Evolutionary conservation across 2,797 vertebrate genomes (phyloP).

Genomic region (Tauraco hartlaubi): DNA sequence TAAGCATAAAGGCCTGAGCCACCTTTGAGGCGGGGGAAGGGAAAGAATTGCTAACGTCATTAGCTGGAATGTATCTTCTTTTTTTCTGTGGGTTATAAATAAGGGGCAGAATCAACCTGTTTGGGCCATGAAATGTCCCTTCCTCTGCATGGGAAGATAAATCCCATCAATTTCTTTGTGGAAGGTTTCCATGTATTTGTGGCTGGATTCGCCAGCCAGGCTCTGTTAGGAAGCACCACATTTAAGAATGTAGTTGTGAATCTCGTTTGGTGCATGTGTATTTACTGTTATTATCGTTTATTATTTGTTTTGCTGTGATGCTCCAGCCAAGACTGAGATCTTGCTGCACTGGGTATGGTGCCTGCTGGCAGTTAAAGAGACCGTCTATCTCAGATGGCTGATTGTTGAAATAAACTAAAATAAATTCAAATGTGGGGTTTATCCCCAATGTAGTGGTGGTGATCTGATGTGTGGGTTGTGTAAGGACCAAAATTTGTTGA

Average conservation of each 20-base stretch:
- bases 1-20: conserved; percentile 50
- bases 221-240: not conserved
- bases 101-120: conserved; percentile 10
- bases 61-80: not conserved
- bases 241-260: not conserved
- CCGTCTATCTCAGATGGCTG: not conserved
- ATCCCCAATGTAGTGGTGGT: not conserved
- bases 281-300: not conserved
- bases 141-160: not conserved
- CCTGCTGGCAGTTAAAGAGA: not conserved
- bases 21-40: conserved; percentile 28
- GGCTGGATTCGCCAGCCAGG: not conserved
- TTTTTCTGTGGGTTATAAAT: not conserved
- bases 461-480: rapidly evolving
- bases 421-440: rapidly evolving
- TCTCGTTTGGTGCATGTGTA: not conserved
- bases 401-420: not conserved
- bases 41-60: not conserved
- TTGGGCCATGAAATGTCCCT: conserved; percentile 17
- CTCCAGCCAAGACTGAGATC: not conserved
- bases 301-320: not conserved
- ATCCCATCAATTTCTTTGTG: not conserved
- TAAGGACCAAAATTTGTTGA: not conserved
- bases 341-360: not conserved
- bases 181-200: not conserved